These are phyloP conservation scores for Nasonia vitripennis DNA, from an alignment of 1,140 invertebrate species.

Conservation along the genomic window DNA sequence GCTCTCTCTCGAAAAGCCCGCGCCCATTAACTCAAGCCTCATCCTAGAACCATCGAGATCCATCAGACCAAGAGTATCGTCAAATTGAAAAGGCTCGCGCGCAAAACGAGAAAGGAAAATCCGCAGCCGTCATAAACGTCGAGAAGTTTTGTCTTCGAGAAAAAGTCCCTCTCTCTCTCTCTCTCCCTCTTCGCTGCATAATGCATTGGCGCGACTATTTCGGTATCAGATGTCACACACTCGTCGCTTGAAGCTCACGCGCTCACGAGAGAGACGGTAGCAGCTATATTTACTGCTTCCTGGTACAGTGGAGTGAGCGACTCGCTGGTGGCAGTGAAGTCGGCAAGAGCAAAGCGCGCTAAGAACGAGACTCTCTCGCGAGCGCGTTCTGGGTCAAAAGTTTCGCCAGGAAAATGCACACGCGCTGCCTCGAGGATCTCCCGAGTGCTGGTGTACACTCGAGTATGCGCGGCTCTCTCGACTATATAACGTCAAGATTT, in stretches of 20 bases:
- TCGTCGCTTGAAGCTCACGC: background rate
- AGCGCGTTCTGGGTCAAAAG: conserved; percentile 64
- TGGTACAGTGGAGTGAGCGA: conserved; percentile 49
- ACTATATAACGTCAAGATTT: no score
- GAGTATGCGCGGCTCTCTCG: no score
- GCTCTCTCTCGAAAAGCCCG: no score
- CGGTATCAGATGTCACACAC: conserved; percentile 14
- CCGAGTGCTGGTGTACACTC: no score
- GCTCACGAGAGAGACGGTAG: conserved; percentile 45
- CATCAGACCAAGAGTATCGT: no score
- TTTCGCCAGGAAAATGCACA: conserved; percentile 33
- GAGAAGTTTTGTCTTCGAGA: background rate
- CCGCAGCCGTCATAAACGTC: background rate
- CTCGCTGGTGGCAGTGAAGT: background rate
- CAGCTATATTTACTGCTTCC: conserved; percentile 65
- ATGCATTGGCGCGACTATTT: conserved; percentile 25
- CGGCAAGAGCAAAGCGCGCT: background rate
- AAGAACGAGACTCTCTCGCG: conserved; percentile 42
- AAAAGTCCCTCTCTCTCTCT: background rate
- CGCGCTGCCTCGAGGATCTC: background rate
- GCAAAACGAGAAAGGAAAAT: background rate
- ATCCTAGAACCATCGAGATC: no score
- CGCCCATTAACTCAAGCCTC: no score
- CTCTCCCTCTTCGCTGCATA: background rate
- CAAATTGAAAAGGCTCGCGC: no score